These are phyloP conservation scores for Ochropleura plecta DNA, from an alignment of 2,888 invertebrate genomes.

Conservation along the genomic window DNA sequence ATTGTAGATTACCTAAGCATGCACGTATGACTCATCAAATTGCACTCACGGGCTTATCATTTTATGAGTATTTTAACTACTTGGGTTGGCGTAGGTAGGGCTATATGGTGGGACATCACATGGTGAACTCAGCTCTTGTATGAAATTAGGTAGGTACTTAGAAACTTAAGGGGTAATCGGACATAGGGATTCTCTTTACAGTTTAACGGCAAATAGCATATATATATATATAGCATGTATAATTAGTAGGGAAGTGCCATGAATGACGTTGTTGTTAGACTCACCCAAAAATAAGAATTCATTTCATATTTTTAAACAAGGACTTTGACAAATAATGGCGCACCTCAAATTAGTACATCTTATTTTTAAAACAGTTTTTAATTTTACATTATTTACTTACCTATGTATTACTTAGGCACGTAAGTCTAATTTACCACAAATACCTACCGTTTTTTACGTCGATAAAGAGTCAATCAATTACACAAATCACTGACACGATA, in stretches of 20 bases:
- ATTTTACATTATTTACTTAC: neutral
- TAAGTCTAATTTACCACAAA: constrained; percentile 2
- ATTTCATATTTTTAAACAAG: neutral
- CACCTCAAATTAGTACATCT: neutral
- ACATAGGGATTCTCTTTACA: neutral
- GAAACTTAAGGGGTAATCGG: neutral
- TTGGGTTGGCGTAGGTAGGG: constrained; percentile 11
- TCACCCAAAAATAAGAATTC: neutral
- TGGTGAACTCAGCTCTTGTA: neutral
- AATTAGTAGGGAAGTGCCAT: too few species aligned
- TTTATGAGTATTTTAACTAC: constrained; percentile 27
- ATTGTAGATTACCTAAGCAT: constrained; percentile 34
- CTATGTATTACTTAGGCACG: neutral
- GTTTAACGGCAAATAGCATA: neutral
- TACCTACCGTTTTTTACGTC: constrained; percentile 4
- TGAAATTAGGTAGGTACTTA: neutral
- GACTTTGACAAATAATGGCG: neutral
- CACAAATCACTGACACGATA: constrained; percentile 37
- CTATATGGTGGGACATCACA: constrained; percentile 1
- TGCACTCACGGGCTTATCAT: constrained; percentile 34
- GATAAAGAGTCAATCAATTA: constrained; percentile 27
- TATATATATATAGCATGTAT: too few species aligned
- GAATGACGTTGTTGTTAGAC: neutral
- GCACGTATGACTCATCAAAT: constrained; percentile 31
- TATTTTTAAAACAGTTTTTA: neutral